Evolutionary conservation across 1,140 invertebrate species (phyloP).

Genomic region (Pseudomyrmex gracilis): DNA sequence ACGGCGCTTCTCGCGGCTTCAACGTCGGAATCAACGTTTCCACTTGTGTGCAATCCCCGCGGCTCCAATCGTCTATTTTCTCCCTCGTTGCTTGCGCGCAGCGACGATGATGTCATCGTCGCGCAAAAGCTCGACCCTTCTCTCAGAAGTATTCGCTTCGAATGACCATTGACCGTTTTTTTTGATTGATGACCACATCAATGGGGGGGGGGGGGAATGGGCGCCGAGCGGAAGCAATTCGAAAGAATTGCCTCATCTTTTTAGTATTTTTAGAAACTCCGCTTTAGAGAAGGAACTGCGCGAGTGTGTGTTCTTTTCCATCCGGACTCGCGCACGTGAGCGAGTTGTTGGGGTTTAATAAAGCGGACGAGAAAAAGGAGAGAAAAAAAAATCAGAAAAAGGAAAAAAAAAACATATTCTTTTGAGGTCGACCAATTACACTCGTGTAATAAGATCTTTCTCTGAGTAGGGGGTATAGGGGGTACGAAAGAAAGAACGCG

Average conservation of each 20-base stretch:
- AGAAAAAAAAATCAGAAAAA: neutral
- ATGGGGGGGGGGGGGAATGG: too few relatives aligned
- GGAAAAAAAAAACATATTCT: too few relatives aligned
- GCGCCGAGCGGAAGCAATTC: neutral
- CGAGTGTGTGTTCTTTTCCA: too few relatives aligned
- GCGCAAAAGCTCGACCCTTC: conserved; percentile 19
- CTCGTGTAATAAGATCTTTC: too few relatives aligned
- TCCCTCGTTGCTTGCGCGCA: neutral
- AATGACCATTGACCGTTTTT: conserved; percentile 24
- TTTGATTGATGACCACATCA: neutral
- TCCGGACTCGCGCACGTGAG: too few relatives aligned
- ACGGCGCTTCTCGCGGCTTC: neutral
- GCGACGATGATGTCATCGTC: conserved; percentile 27
- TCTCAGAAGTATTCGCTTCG: neutral
- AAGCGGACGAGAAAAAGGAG: neutral
- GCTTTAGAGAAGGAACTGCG: neutral
- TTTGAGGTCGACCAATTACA: too few relatives aligned
- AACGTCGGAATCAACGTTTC: neutral
- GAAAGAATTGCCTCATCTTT: neutral
- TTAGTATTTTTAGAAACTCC: neutral
- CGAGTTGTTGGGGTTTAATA: too few relatives aligned
- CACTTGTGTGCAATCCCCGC: neutral
- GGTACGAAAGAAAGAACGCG: neutral
- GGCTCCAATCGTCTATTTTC: neutral
- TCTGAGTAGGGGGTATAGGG: too few relatives aligned